Evolutionary conservation across 2,113 vertebrate genomes (phyloP).

Genomic region (Taurulus bubalis): DNA sequence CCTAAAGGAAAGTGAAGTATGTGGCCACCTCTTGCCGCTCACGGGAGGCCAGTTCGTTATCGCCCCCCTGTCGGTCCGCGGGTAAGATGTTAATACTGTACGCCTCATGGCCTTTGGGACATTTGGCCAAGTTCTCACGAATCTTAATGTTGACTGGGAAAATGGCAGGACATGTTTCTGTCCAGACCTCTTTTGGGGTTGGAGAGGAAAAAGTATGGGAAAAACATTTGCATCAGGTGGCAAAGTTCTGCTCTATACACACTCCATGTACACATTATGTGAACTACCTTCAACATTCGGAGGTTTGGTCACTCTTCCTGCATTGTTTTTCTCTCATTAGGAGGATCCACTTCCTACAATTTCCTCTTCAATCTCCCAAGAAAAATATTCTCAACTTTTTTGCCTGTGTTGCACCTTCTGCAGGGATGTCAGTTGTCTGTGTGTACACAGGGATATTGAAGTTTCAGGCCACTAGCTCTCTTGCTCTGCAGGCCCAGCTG

Average conservation of each 20-base stretch:
- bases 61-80: slow-evolving; percentile 12
- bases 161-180: slow-evolving; percentile 7
- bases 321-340: background rate
- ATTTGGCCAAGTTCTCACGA: slow-evolving; percentile 16
- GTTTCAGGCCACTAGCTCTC: slow-evolving; percentile 60
- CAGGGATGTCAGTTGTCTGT: slow-evolving; percentile 65
- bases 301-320: slow-evolving; percentile 19
- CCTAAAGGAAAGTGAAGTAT: slow-evolving; percentile 57
- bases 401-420: slow-evolving; percentile 66
- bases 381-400: slow-evolving; percentile 44
- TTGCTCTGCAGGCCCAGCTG: slow-evolving; percentile 50
- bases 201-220: slow-evolving; percentile 5
- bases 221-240: slow-evolving; percentile 8
- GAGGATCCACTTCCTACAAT: slow-evolving; percentile 18
- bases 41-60: slow-evolving; percentile 38
- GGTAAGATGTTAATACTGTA: slow-evolving; percentile 23
- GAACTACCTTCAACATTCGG: background rate
- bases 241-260: background rate
- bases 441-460: slow-evolving; percentile 76
- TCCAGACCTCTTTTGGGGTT: background rate
- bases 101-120: slow-evolving; percentile 26
- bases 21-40: slow-evolving; percentile 32
- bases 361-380: slow-evolving; percentile 25
- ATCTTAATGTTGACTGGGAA: slow-evolving; percentile 15
- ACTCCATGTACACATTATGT: background rate